Evolutionary conservation across 2,113 vertebrate genomes (phyloP), one percentile per base, ranked within the genome.

Genomic region (Salvelinus namaycush): DNA sequence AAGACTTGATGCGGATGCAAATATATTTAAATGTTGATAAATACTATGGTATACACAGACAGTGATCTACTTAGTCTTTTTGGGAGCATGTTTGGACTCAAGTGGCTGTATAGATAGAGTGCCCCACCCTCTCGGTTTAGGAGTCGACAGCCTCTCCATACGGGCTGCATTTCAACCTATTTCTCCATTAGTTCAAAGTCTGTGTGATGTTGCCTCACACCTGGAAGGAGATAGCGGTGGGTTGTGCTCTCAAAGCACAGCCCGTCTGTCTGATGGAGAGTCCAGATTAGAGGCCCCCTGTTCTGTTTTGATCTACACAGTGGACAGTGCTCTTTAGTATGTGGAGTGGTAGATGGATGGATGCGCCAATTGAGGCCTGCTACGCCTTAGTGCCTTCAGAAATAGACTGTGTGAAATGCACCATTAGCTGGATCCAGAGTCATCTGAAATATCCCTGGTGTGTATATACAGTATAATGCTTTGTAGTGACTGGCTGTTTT

Each of bases 311-410:
- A 20, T 68, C 49, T 72, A 72, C 34, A 29, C 34, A 29, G 29
- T 29, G 29, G 24, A 34, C 13, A 8, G 27, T 68, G 16, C 31
- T 68, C 29, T 34, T 18, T 34, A 68, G 67, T 67, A 34, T 16
- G 31, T 29, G 49, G 70, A 72, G 39, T 48, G 49, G 0, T 27
- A 14, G 69, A 49, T 26, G 69, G 69, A 74, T 83, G 70, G 77
- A 84, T 81, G 78, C 60, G 72, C 69, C 70, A 68, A 34, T 79
- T 70, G 76, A 70, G 68, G 79, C 77, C 71, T 24, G 70, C 75
- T 76, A 77, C 76, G 82, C 76, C 72, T 80, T 72, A 77, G 75
- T 86, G 78, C 79, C 68, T 78, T 80, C 73, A 84, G 68, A 82
- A 82, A 84, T 76, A 72, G 79, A 51, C 76, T 74, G 68, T 80